A percentile compares a stretch with the other conserved stretches of the same genome.
phyloP scores from a whole-genome alignment of 2,797 vertebrate species.

The Chrysocyon brachyurus region DNA sequence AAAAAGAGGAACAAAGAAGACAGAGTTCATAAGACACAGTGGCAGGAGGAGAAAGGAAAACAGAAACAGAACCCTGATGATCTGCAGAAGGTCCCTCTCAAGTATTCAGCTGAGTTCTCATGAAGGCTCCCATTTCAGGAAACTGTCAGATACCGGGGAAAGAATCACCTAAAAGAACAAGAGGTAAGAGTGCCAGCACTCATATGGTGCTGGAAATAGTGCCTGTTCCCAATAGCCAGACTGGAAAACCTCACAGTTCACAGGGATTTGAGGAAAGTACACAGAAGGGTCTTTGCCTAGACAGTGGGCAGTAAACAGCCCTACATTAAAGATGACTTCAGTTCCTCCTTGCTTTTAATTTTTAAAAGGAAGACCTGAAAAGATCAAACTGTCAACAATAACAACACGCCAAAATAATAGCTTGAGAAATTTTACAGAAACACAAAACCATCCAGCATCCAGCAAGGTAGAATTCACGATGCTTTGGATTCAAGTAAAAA shows the following conservation, averaged over 20 bases:
- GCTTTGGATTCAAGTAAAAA: not conserved
- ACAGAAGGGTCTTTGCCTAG: not conserved
- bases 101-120: not conserved
- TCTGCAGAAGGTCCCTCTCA: not conserved
- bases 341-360: not conserved
- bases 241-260: not conserved
- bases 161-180: not conserved
- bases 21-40: not conserved
- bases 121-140: not conserved
- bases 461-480: not conserved
- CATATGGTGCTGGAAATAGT: not conserved
- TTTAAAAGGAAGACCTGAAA: slow-evolving; percentile 27
- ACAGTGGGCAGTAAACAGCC: not conserved
- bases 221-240: not conserved
- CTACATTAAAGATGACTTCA: not conserved
- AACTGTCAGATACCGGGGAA: not conserved
- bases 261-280: not conserved
- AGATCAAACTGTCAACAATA: not conserved
- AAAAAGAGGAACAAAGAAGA: not conserved
- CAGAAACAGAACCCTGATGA: not conserved
- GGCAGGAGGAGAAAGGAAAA: not conserved
- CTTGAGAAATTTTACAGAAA: not conserved
- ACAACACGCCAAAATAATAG: not conserved
- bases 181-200: not conserved
- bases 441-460: not conserved